A percentile compares a stretch with the other conserved stretches of the same genome.
Evolutionary conservation across 2,888 invertebrate species (phyloP).

Genomic region (Drosophila bunnanda): DNA sequence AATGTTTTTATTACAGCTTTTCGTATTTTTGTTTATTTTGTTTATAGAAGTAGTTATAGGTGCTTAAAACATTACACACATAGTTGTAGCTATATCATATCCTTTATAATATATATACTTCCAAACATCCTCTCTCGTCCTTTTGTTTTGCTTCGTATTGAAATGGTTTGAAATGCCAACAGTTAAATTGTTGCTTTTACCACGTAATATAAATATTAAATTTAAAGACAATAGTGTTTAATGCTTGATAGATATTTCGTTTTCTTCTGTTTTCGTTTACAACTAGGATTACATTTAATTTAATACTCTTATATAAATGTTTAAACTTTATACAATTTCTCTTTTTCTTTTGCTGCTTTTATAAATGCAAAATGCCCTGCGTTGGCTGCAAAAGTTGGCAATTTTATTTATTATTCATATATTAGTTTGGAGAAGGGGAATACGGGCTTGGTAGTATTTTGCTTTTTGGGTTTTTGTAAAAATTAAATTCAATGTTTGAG

Average conservation of each 20-base stretch:
- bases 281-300: slow-evolving; percentile 70
- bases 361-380: slow-evolving; percentile 74
- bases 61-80: slow-evolving; percentile 77
- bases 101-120: slow-evolving; percentile 50
- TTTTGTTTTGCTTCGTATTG: slow-evolving; percentile 74
- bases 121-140: slow-evolving; percentile 40
- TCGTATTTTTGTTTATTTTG: slow-evolving; percentile 44
- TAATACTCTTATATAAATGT: slow-evolving; percentile 70
- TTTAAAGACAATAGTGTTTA: slow-evolving; percentile 76
- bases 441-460: slow-evolving; percentile 36
- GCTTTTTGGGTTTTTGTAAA: slow-evolving; percentile 50
- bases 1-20: slow-evolving; percentile 46
- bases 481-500: slow-evolving; percentile 79
- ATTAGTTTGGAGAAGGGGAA: slow-evolving; percentile 14
- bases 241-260: slow-evolving; percentile 63
- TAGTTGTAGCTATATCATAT: slow-evolving; percentile 67
- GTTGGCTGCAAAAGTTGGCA: slow-evolving; percentile 68
- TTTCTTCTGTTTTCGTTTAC: slow-evolving; percentile 44
- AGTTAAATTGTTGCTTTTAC: slow-evolving; percentile 76
- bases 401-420: slow-evolving; percentile 29
- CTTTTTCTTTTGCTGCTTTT: slow-evolving; percentile 47
- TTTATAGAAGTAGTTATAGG: slow-evolving; percentile 77
- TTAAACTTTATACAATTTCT: slow-evolving; percentile 73
- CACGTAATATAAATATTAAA: slow-evolving; percentile 68
- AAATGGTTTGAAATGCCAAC: slow-evolving; percentile 77